A percentile compares a stretch with the other conserved stretches of the same genome.
Evolutionary conservation across 2,888 invertebrate species (phyloP).

Genomic region (Pomacea canaliculata): DNA sequence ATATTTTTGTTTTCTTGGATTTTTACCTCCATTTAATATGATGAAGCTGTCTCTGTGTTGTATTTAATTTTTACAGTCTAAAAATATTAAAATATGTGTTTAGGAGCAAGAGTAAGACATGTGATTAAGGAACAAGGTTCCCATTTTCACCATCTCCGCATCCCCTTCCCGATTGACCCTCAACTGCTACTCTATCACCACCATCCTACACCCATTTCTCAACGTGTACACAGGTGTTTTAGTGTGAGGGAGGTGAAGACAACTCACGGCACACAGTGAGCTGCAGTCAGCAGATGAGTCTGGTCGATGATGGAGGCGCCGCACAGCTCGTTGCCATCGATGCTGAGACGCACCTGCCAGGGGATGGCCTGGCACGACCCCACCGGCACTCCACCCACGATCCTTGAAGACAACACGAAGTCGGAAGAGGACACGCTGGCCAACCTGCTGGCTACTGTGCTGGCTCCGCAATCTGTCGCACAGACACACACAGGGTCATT

Average conservation of each 20-base stretch:
- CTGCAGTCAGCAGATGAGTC: slow-evolving; percentile 34
- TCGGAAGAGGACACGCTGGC: background rate
- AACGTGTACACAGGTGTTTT: no score
- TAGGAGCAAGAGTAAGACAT: no score
- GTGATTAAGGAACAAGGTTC: no score
- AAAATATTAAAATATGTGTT: no score
- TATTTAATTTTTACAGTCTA: no score
- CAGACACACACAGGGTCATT: background rate
- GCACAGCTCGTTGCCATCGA: slow-evolving; percentile 24
- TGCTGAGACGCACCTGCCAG: slow-evolving; percentile 30
- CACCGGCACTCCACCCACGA: slow-evolving; percentile 47
- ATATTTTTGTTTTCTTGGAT: background rate
- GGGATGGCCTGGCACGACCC: slow-evolving; percentile 31
- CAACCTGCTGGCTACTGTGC: background rate
- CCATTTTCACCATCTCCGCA: no score
- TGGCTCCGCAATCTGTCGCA: background rate
- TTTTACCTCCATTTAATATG: no score
- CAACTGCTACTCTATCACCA: no score
- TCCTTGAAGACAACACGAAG: slow-evolving; percentile 17
- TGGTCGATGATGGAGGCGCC: slow-evolving; percentile 34
- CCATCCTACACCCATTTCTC: no score
- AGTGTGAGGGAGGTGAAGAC: no score
- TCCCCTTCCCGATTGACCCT: no score
- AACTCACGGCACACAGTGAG: slow-evolving; percentile 36
- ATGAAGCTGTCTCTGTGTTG: no score